Base-by-base conservation (phyloP, 2,797 vertebrate species). In the Phoxinus dragarum region DNA sequence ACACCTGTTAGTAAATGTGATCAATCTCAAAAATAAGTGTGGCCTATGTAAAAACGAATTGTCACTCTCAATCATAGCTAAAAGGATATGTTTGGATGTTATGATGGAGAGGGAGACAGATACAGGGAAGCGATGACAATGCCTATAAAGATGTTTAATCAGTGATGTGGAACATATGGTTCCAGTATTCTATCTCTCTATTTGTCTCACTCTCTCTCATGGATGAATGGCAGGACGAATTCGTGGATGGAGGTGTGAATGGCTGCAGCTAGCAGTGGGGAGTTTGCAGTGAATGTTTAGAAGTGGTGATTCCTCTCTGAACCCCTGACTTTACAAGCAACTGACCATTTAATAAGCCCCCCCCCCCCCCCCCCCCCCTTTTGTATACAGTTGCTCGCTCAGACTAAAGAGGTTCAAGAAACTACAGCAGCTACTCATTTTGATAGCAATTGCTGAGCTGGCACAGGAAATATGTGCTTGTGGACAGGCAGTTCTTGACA, bases 121-220 rank as follows among this genome's bases (percentile, higher is more conserved):
- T 34, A 49, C n/a, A 14, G 42, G 8, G 16, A 83, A 36, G 21
- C 6, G 42, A 75, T 38, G 68, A 86, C 49, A 68, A 88, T 27
- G 23, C 79, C 79, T 38, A 81, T 67, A 69, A 67, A 68, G 54
- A 66, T 27, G 64, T 59, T 61, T 72, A 11, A 76, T 86, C 79
- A 67, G 71, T 40, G 73, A 84, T 83, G 81, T 11, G 3, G 64
- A 77, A 64, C 40, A 5, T 40, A 67, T n/a, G 14, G 31, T 66
- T 76, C 7, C 79, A 64, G 47, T 73, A 71, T 19, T 56, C 54
- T 56, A 23, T n/a, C 68, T 85, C 75, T 82, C 10, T 69, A 9
- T 59, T 27, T 34, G 36, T 34, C 81, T 23, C 67, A n/a, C 59
- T 27, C 17, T 27, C 64, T 49, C 49, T 54, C 23, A 61, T 54